A percentile compares a stretch with the other conserved stretches of the same genome.
These are phyloP conservation scores for Dryobates pubescens DNA, from an alignment of 2,797 vertebrate species.

Conservation along the genomic window DNA sequence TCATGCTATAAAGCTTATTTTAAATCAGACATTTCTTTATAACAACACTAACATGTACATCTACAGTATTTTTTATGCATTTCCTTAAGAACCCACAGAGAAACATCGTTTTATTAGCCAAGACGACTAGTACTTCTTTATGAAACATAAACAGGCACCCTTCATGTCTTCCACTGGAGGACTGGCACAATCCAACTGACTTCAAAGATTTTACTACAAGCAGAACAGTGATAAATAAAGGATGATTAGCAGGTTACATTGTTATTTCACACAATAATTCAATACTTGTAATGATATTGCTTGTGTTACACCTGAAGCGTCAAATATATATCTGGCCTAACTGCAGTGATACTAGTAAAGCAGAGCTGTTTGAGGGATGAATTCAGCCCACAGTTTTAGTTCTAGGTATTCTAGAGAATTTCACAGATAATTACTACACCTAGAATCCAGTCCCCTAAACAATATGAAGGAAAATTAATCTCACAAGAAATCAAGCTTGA, in stretches of 20 bases:
- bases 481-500: slow-evolving; percentile 20
- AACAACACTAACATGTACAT: background rate
- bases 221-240: background rate
- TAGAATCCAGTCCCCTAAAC: slow-evolving; percentile 12
- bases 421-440: background rate
- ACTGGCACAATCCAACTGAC: background rate
- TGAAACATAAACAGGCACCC: background rate
- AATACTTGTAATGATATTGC: background rate
- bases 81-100: background rate
- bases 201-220: background rate
- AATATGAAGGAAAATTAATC: background rate
- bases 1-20: background rate
- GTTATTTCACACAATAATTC: background rate
- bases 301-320: background rate
- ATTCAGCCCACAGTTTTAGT: background rate
- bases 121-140: background rate
- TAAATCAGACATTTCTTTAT: background rate
- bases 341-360: background rate
- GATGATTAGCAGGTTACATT: background rate
- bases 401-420: background rate
- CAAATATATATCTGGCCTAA: background rate
- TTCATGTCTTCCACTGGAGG: background rate
- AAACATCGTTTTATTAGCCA: background rate
- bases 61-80: background rate
- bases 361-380: background rate